Percentiles rank a stretch among this genome's conserved stretches.
phyloP scores from a whole-genome alignment of 2,113 vertebrate species.

The Micromys minutus region DNA sequence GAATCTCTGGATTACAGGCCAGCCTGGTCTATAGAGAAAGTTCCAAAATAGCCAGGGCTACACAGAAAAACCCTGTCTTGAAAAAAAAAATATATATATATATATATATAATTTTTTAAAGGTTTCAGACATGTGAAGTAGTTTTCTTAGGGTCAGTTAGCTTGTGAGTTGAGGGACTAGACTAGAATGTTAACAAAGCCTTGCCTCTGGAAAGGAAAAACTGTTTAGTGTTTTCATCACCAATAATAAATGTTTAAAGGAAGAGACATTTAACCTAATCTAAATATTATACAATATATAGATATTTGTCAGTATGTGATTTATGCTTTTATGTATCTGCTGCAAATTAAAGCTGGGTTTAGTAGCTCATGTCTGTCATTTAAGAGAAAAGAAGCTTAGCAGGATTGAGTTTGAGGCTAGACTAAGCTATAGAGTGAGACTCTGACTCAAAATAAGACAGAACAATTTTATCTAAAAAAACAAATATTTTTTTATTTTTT shows the following conservation, averaged over 20 bases:
- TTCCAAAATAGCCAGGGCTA: too few relatives aligned
- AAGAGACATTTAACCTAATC: not conserved
- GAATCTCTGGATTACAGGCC: too few relatives aligned
- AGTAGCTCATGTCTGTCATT: not conserved
- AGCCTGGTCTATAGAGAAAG: too few relatives aligned
- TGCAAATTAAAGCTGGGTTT: not conserved
- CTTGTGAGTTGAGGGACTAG: not conserved
- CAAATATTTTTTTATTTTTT: not conserved
- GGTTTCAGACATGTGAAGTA: not conserved
- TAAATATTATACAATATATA: not conserved
- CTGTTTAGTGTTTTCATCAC: not conserved
- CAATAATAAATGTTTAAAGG: not conserved
- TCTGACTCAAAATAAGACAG: not conserved
- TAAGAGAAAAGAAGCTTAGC: not conserved
- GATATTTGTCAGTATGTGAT: not conserved
- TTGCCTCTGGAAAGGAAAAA: not conserved
- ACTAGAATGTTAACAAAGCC: not conserved
- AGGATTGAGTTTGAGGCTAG: not conserved
- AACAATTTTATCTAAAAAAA: not conserved
- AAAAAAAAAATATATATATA: too few relatives aligned
- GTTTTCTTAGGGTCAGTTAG: not conserved
- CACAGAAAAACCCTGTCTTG: not conserved
- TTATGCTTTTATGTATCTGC: not conserved
- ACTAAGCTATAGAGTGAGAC: not conserved
- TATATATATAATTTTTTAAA: too few relatives aligned